A percentile compares a stretch with the other conserved stretches of the same genome.
Conservation (phyloP, 2,797 vertebrate species). For the Crenichthys baileyi region DNA sequence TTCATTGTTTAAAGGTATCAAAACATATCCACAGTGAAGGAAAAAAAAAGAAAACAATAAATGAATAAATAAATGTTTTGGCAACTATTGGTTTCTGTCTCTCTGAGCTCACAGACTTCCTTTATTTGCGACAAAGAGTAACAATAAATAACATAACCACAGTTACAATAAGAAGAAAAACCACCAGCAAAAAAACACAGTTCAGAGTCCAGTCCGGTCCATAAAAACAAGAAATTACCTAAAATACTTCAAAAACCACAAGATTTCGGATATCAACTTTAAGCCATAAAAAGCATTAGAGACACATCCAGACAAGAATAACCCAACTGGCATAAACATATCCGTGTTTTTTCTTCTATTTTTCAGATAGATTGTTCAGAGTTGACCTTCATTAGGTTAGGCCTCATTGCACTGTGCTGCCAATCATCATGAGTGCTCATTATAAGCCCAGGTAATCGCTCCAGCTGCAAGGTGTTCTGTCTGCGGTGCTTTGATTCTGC, state of each 20-base stretch:
- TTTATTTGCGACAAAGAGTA: neutral
- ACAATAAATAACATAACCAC: neutral
- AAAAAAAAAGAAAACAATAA: neutral
- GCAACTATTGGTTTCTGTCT: neutral
- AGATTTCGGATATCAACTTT: neutral
- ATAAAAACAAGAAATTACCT: neutral
- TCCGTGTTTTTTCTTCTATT: neutral
- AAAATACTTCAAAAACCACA: neutral
- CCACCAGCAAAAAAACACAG: neutral
- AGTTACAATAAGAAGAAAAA: neutral
- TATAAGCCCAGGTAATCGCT: constrained; percentile 19
- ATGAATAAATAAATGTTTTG: neutral
- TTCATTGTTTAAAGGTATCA: neutral
- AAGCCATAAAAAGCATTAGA: neutral
- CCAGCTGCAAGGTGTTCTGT: constrained; percentile 20
- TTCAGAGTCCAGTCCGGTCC: neutral
- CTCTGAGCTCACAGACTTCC: neutral
- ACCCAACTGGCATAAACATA: neutral
- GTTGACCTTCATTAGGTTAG: constrained; percentile 28
- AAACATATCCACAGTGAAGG: too few species aligned
- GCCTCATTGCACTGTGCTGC: constrained; percentile 5
- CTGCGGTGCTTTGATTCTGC: constrained; percentile 1
- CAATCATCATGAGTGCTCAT: constrained; percentile 25
- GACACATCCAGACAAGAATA: neutral
- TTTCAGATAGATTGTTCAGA: constrained; percentile 11